Conservation (phyloP, 92 coral and sea anemone genomes). For the Palythoa heliodiscus region DNA sequence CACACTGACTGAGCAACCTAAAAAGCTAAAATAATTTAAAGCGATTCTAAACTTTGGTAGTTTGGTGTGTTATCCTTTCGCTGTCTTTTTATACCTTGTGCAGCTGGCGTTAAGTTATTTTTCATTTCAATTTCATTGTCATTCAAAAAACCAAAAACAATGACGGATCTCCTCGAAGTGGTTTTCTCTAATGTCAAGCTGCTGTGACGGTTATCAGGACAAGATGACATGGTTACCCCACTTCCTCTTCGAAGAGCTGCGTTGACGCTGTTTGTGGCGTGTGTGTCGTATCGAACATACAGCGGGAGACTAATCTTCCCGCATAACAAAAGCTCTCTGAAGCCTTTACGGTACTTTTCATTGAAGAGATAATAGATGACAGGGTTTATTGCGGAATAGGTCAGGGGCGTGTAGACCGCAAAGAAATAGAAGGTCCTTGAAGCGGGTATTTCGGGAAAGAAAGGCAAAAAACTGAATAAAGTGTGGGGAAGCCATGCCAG, state of each 20-base stretch:
- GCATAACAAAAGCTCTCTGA: conserved; percentile 4
- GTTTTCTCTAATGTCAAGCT: background rate
- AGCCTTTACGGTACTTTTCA: conserved; percentile 25
- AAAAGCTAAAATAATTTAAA: too few relatives aligned
- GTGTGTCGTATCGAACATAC: background rate
- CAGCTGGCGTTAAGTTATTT: background rate
- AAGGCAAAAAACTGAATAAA: background rate
- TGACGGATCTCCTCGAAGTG: background rate
- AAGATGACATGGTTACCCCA: background rate
- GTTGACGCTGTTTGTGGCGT: background rate
- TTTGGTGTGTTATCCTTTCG: too few relatives aligned
- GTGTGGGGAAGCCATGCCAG: background rate
- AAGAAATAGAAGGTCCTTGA: conserved; percentile 5
- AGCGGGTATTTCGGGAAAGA: background rate
- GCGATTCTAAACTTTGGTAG: too few relatives aligned
- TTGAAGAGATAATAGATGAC: conserved; percentile 3
- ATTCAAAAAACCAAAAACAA: background rate
- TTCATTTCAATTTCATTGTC: background rate
- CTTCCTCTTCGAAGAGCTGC: background rate
- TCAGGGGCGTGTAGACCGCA: background rate
- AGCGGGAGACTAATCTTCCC: background rate
- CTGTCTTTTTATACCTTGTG: too few relatives aligned
- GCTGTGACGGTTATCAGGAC: background rate
- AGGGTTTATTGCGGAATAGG: conserved; percentile 23
- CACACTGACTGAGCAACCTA: too few relatives aligned